Conservation (phyloP, 2,888 invertebrate species). For the Schizotus pectinicornis region DNA sequence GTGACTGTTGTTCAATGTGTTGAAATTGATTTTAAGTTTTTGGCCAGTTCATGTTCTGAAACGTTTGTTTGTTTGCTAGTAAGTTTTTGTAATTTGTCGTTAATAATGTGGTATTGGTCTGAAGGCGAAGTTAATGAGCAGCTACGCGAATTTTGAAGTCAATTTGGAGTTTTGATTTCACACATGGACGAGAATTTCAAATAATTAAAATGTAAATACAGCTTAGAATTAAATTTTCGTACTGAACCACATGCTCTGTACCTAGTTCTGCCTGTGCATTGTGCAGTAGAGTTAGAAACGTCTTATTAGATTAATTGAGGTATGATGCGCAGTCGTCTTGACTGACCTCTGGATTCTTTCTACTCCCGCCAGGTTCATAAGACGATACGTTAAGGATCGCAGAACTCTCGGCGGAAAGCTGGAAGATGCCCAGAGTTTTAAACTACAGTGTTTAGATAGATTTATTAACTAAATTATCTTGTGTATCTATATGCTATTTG, state of each 20-base stretch:
- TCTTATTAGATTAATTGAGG: conserved; percentile 46
- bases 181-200: conserved; percentile 20
- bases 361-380: conserved; percentile 43
- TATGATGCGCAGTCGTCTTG: conserved; percentile 50
- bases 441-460: conserved; percentile 39
- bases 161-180: conserved; percentile 37
- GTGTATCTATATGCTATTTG: conserved; percentile 59
- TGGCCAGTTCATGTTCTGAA: conserved; percentile 32
- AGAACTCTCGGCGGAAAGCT: conserved; percentile 21
- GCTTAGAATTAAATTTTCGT: conserved; percentile 49
- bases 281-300: conserved; percentile 41
- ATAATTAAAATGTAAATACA: conserved; percentile 48
- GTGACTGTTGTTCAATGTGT: conserved; percentile 17
- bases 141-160: conserved; percentile 45
- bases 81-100: not conserved
- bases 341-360: conserved; percentile 46
- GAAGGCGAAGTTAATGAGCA: conserved; percentile 44
- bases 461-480: conserved; percentile 57
- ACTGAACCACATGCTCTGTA: conserved; percentile 49
- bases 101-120: conserved; percentile 11
- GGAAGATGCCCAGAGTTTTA: conserved; percentile 27
- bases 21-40: conserved; percentile 22
- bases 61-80: conserved; percentile 35
- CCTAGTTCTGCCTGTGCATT: conserved; percentile 52
- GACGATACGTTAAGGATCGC: conserved; percentile 58